Evolutionary conservation across 2,797 vertebrate genomes (phyloP).

Genomic region (Podargus strigoides): DNA sequence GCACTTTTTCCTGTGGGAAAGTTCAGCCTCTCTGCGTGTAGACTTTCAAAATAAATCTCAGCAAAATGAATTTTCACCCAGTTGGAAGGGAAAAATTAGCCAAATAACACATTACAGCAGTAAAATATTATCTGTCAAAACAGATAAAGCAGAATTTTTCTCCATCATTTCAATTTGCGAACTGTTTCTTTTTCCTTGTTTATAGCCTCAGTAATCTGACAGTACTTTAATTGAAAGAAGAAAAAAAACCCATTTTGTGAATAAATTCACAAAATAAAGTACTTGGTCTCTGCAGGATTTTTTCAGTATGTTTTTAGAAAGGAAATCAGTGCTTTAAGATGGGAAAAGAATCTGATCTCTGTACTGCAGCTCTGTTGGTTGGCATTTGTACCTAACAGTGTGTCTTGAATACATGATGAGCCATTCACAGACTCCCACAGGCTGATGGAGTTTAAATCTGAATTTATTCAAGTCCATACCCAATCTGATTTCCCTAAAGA

Average conservation of each 20-base stretch:
- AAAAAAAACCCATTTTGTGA: background rate
- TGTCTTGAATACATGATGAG: constrained; percentile 78
- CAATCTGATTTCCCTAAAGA: constrained; percentile 82
- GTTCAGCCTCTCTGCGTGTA: constrained; percentile 68
- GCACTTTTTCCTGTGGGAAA: constrained; percentile 74
- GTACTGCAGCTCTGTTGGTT: constrained; percentile 53
- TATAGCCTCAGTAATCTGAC: rapidly evolving
- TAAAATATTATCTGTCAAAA: constrained; percentile 37
- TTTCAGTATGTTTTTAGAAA: background rate
- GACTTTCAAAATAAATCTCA: constrained; percentile 49
- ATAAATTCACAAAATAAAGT: background rate
- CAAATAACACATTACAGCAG: constrained; percentile 51
- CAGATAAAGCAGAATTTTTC: background rate
- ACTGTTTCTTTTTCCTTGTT: background rate
- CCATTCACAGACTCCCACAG: constrained; percentile 84
- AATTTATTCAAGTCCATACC: constrained; percentile 85
- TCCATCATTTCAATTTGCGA: background rate
- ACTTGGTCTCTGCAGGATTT: background rate
- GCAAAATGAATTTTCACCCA: constrained; percentile 49
- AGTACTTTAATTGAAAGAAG: background rate
- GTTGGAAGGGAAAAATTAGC: constrained; percentile 49
- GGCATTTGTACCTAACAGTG: constrained; percentile 70
- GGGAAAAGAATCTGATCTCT: constrained; percentile 26
- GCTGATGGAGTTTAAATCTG: constrained; percentile 74
- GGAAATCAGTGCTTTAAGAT: background rate